phyloP scores from a whole-genome alignment of 2,888 invertebrate species.

The Ichneumoninae sp. region DNA sequence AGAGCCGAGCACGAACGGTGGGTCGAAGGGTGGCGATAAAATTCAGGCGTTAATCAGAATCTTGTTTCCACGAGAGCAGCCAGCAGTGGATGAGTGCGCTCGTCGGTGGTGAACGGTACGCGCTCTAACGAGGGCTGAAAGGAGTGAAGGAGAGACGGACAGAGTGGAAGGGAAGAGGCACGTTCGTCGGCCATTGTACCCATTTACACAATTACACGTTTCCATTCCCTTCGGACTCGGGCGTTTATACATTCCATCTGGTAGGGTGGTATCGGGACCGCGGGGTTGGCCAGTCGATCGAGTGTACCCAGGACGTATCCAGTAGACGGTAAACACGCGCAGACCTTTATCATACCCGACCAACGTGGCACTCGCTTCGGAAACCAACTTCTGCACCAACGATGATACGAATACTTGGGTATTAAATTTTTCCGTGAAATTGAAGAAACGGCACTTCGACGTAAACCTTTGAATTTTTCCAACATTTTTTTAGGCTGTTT shows the following conservation, averaged over 20 bases:
- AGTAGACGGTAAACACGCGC: slow-evolving; percentile 28
- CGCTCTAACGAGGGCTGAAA: slow-evolving; percentile 66
- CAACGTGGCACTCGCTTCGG: not conserved
- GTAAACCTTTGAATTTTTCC: no score
- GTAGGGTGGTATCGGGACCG: not conserved
- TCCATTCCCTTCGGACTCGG: slow-evolving; percentile 73
- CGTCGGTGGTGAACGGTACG: slow-evolving; percentile 51
- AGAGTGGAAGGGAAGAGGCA: slow-evolving; percentile 48
- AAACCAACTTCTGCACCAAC: not conserved
- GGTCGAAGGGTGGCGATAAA: slow-evolving; percentile 74
- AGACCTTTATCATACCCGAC: slow-evolving; percentile 19
- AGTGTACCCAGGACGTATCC: slow-evolving; percentile 9
- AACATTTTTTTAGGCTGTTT: no score
- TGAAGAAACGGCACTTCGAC: no score
- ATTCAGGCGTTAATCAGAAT: slow-evolving; percentile 81
- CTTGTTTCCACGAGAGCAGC: slow-evolving; percentile 75
- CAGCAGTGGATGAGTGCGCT: slow-evolving; percentile 34
- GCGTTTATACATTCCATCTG: slow-evolving; percentile 66
- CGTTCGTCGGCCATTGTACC: slow-evolving; percentile 77
- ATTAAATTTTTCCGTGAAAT: not conserved
- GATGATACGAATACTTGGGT: not conserved
- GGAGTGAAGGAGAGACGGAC: slow-evolving; percentile 8
- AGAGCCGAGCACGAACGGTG: slow-evolving; percentile 41
- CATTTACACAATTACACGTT: slow-evolving; percentile 80
- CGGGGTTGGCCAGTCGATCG: slow-evolving; percentile 20